These are phyloP conservation scores for Halictus rubicundus DNA, from an alignment of 1,140 invertebrate genomes.

Conservation along the genomic window DNA sequence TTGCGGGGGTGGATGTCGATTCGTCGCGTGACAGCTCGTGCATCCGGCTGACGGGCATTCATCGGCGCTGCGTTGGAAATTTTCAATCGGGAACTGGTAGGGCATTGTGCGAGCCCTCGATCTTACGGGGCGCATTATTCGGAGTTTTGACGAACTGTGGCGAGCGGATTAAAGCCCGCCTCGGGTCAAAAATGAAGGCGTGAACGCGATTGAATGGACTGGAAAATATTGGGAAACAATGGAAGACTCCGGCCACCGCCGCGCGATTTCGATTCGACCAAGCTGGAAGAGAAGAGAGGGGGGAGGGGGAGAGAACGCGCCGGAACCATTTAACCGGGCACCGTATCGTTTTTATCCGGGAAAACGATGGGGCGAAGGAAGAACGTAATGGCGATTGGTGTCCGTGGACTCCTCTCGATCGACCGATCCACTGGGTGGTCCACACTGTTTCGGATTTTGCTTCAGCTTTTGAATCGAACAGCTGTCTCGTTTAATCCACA, in stretches of 20 bases:
- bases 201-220: background rate
- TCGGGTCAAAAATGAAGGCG: background rate
- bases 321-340: no score
- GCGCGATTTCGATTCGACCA: background rate
- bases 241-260: background rate
- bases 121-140: slow-evolving; percentile 7
- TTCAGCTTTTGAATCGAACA: no score
- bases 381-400: no score
- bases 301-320: no score
- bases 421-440: no score
- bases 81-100: background rate
- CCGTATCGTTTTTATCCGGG: no score
- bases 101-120: slow-evolving; percentile 3
- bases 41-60: slow-evolving; percentile 1
- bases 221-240: slow-evolving; percentile 7
- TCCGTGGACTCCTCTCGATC: no score
- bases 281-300: no score
- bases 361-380: no score
- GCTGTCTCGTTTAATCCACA: no score
- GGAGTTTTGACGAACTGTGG: slow-evolving; percentile 17
- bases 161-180: slow-evolving; percentile 6
- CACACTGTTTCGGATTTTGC: no score
- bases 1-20: background rate
- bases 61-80: background rate
- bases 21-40: slow-evolving; percentile 25